Base-by-base conservation (phyloP, 2,113 vertebrate species). In the Antigone vipio region DNA sequence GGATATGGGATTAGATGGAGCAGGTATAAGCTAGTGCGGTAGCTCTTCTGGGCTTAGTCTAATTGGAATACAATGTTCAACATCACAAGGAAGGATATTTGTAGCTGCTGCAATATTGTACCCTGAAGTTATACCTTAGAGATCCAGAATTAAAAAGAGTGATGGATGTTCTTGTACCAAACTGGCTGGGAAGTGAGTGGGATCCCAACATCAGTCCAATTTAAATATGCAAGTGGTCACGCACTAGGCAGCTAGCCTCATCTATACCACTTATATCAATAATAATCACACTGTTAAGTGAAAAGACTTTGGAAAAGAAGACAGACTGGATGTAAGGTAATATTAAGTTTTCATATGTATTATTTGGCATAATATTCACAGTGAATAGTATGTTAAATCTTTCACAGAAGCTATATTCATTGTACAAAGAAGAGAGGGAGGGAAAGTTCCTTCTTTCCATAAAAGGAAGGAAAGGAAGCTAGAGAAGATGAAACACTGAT, bases 381-480 rank as follows among this genome's bases (percentile, higher is more conserved):
- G 42, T 58, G 76, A 93, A 91, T 47, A 44, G 16, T 52, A 30
- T 44, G 34, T 56, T 86, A 68, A 84, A 84, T 64, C 73, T 89
- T 89, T 82, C 76, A 73, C 11, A 75, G 62, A 91, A 85, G 22
- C 24, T 66, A 42, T 56, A 78, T 88, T 72, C 0, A 0, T 92
- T 91, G 63, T 84, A 52, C 63, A 91, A 74, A 87, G 74, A 75
- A 67, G 16, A 66, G 19, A 78, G 24, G 9, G 30, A 72, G 34
- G 35, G 29, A 64, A 88, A 93, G 66, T 69, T 84, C 35, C 49
- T 94, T 74, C 52, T 92, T 86, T 78, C 76, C 86, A 78, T 68
- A 87, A 89, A 94, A 91, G 60, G 66, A 92, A 91, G 79, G 30
- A 95, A 90, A 95, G 44, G 19, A 96, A 96, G 53, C 66, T 73